Percentiles rank a stretch among this genome's conserved stretches.
Evolutionary conservation across 2,797 vertebrate species (phyloP).

Genomic region (Tauraco hartlaubi): DNA sequence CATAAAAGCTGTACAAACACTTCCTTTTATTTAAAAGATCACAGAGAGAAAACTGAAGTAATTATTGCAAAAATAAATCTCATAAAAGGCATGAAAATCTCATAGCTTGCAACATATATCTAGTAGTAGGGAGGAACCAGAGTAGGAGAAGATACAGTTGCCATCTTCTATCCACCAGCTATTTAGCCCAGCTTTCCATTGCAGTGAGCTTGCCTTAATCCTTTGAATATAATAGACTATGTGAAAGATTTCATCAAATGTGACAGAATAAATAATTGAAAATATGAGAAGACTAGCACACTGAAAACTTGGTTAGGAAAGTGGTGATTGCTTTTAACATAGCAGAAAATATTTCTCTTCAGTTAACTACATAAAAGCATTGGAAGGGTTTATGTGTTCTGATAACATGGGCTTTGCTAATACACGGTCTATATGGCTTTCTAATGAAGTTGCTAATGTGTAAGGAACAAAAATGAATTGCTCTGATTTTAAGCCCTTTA

Average conservation of each 20-base stretch:
- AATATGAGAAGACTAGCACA: not conserved
- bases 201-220: not conserved
- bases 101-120: not conserved
- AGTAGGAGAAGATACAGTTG: fast-evolving
- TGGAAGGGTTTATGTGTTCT: not conserved
- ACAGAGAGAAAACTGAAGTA: not conserved
- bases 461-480: not conserved
- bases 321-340: not conserved
- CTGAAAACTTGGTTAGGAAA: not conserved
- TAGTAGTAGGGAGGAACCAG: not conserved
- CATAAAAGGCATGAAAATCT: not conserved
- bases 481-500: not conserved
- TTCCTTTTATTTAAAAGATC: not conserved
- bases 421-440: not conserved
- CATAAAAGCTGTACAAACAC: not conserved
- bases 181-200: not conserved
- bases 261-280: not conserved
- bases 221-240: not conserved
- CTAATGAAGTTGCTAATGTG: not conserved
- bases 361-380: not conserved
- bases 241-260: not conserved
- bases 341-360: not conserved
- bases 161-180: not conserved
- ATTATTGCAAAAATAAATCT: not conserved
- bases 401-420: not conserved